Evolutionary conservation across 2,888 invertebrate genomes (phyloP), one percentile per base, ranked within the genome.

Genomic region (Drosophila infuscata): DNA sequence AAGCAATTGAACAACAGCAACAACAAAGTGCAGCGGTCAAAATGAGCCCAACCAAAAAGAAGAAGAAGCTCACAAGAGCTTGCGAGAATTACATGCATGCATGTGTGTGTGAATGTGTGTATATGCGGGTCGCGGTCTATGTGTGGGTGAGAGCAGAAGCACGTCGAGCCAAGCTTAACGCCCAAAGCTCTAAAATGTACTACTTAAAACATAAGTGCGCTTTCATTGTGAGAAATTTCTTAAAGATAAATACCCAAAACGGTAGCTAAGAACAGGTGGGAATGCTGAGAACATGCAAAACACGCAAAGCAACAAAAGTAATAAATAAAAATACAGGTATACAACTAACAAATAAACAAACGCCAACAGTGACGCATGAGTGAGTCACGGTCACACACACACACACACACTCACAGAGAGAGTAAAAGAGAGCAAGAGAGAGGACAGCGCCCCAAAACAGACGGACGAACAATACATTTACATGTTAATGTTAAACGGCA

Each of bases 311-410:
- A 57, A 63, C 41, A 49, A 33, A 33, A 25, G 59, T 20, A 41
- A 64, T 11, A 20, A 46, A 25, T 46, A 46, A 25, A 67, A 68
- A 66, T 59, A 72, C 61, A 70, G 29, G 46, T 70, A 51, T 58
- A 70, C 58, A 76, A 73, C 38, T 51, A 68, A 70, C 76, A 74
- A 63, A 73, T 69, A 65, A 86, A 82, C 70, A 81, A 70, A 79
- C 65, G 71, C 68, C 62, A 71, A 75, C 53, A 88, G 67, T 76
- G 85, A 84, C 91, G 89, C 88, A 91, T 88, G 80, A 89, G 76
- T 88, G 87, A 88, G 89, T 88, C 87, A 88, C 78, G 85, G 90
- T 76, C 85, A 88, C 75, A 56, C 68, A 72, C 66, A 66, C 69
- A 49, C 54, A n/a, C 85, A 88, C 75, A 41, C 43, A 30, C 41